A percentile compares a stretch with the other conserved stretches of the same genome.
Evolutionary conservation across 2,113 vertebrate species (phyloP).

Genomic region (Tachysurus vachellii): DNA sequence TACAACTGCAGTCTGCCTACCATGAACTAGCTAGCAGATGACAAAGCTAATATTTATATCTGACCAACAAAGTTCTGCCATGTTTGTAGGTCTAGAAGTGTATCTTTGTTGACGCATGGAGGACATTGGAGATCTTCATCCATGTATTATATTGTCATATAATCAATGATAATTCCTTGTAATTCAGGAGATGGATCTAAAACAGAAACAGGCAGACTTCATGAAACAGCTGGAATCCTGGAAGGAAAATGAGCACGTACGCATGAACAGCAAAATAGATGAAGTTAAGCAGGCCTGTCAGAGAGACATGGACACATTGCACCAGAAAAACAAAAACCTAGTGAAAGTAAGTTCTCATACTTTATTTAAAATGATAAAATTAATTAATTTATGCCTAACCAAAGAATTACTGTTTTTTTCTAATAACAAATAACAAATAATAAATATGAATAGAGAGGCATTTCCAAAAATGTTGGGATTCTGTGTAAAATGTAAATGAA

Average conservation of each 20-base stretch:
- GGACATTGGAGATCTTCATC: neutral
- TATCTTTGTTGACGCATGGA: neutral
- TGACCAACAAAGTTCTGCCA: neutral
- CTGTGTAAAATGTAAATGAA: no score
- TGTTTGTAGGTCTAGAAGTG: neutral
- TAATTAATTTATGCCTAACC: neutral
- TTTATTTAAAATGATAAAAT: neutral
- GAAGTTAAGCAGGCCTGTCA: slow-evolving; percentile 87
- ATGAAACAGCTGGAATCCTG: slow-evolving; percentile 81
- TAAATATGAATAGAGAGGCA: neutral
- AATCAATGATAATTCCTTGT: neutral
- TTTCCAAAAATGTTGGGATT: no score
- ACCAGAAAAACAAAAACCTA: slow-evolving; percentile 72
- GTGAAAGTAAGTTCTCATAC: slow-evolving; percentile 38
- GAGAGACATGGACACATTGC: slow-evolving; percentile 84
- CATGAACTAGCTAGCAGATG: neutral
- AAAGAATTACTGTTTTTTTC: neutral
- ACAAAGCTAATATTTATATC: neutral
- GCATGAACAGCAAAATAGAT: slow-evolving; percentile 80
- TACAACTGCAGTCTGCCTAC: neutral
- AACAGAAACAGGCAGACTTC: slow-evolving; percentile 81
- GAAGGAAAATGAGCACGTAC: slow-evolving; percentile 85
- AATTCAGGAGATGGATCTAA: slow-evolving; percentile 84
- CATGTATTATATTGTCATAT: neutral
- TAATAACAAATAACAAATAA: neutral